Evolutionary conservation across 2,888 invertebrate genomes (phyloP).

Genomic region (Pilophorus perplexus): DNA sequence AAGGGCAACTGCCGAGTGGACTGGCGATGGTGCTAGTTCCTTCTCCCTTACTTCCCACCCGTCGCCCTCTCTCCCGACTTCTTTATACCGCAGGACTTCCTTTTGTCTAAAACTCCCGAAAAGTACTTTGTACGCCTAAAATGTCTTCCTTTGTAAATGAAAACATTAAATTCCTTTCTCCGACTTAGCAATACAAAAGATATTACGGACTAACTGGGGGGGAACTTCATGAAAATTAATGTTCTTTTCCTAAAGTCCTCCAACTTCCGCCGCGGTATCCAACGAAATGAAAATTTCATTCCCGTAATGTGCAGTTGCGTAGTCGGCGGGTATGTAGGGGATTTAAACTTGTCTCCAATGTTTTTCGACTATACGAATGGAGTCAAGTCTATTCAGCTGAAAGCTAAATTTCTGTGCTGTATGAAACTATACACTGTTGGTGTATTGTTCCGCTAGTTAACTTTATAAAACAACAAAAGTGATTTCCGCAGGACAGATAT

Average conservation of each 20-base stretch:
- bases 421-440: too few species aligned
- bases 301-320: neutral
- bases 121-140: slow-evolving; percentile 13
- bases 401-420: too few species aligned
- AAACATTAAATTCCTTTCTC: slow-evolving; percentile 28
- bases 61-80: neutral
- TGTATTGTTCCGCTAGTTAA: too few species aligned
- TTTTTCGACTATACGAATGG: too few species aligned
- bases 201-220: slow-evolving; percentile 1
- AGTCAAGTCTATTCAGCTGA: too few species aligned
- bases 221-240: neutral
- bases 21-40: neutral
- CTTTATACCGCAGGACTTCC: slow-evolving; percentile 16
- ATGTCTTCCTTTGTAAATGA: slow-evolving; percentile 27
- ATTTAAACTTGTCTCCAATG: neutral
- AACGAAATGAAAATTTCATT: neutral
- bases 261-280: neutral
- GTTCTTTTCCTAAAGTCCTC: neutral
- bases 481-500: too few species aligned
- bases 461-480: too few species aligned
- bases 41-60: neutral
- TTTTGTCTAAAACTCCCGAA: slow-evolving; percentile 20
- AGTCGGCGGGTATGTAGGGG: neutral
- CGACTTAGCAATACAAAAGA: slow-evolving; percentile 22
- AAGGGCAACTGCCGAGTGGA: neutral